These are phyloP conservation scores for Bombylius major DNA, from an alignment of 2,888 invertebrate species.

Conservation along the genomic window DNA sequence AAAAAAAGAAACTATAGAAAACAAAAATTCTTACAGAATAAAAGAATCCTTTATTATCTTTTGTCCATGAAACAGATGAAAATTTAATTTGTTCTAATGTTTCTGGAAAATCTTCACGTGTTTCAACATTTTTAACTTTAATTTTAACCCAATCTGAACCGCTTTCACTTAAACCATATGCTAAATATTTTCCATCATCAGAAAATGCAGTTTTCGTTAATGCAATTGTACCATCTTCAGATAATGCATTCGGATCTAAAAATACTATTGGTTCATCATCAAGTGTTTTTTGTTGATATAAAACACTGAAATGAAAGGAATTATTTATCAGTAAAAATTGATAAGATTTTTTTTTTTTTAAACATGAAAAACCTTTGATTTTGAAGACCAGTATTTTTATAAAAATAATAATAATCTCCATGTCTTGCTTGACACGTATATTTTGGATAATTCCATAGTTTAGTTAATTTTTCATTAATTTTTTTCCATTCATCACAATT, in stretches of 20 bases:
- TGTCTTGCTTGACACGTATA: slow-evolving; percentile 74
- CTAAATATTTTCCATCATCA: slow-evolving; percentile 78
- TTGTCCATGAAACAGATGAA: slow-evolving; percentile 84
- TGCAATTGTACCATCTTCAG: slow-evolving; percentile 82
- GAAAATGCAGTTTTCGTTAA: slow-evolving; percentile 67
- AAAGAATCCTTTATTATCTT: slow-evolving; percentile 89
- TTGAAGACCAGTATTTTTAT: slow-evolving; percentile 87
- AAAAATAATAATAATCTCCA: slow-evolving; percentile 75
- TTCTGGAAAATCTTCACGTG: slow-evolving; percentile 76
- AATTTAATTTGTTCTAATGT: slow-evolving; percentile 86
- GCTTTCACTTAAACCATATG: slow-evolving; percentile 82
- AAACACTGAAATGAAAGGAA: slow-evolving; percentile 49
- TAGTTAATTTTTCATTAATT: slow-evolving; percentile 67
- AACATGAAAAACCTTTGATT: slow-evolving; percentile 65
- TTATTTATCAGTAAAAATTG: background rate
- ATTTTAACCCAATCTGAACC: slow-evolving; percentile 97
- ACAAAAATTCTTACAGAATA: slow-evolving; percentile 53
- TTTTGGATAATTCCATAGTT: slow-evolving; percentile 94
- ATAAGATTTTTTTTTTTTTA: too few relatives aligned
- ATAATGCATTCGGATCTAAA: slow-evolving; percentile 87
- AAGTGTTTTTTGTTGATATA: slow-evolving; percentile 74
- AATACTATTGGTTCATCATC: slow-evolving; percentile 70
- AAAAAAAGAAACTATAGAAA: background rate
- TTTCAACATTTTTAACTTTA: slow-evolving; percentile 58
- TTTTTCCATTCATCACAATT: slow-evolving; percentile 58